Base-by-base conservation (phyloP, 2,113 vertebrate genomes). In the Tringa solitaria region DNA sequence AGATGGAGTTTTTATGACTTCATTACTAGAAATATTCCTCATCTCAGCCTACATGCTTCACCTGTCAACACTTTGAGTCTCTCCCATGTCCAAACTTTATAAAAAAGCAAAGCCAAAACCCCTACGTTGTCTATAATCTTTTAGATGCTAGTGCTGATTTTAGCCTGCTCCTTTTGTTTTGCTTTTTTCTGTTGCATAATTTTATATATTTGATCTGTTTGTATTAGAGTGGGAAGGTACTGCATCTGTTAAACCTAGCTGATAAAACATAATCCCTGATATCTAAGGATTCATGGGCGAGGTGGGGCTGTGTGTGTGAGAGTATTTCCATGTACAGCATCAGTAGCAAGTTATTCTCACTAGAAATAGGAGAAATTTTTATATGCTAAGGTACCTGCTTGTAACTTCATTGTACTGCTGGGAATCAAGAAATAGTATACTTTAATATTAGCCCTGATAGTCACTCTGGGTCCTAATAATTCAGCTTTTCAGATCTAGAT, bases 41-140 rank as follows among this genome's bases (percentile, higher is more conserved):
- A 19, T 83, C 27, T 77, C 21, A 45, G 24, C 7, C 3, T 53
- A 20, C 4, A 2, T 37, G 14, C 14, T 76, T 9, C 4, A 46
- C 8, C 28, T 60, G 12, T 53, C 75, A 27, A 5, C 24, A 60
- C n/a, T 67, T 81, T 22, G 9, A 45, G 14, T 88, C 37, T 69
- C 21, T 73, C 54, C 19, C 27, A 39, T 51, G 4, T 61, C 21
- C 11, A 8, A 8, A 35, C 35, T 89, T 78, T 33, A 21, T 32
- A 28, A 51, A 56, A 87, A 68, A 60, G 2, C 4, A 32, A 57
- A 88, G 45, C 16, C 4, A 50, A 79, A 64, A 64, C 0, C 1
- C 2, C 5, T 2, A 3, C 1, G 3, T 33, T 2, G n/a, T 50
- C 35, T 53, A 10, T n/a, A 27, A 45, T 32, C 17, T 67, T 53